Conservation (phyloP, 2,113 vertebrate species). For the Dicentrarchus labrax region DNA sequence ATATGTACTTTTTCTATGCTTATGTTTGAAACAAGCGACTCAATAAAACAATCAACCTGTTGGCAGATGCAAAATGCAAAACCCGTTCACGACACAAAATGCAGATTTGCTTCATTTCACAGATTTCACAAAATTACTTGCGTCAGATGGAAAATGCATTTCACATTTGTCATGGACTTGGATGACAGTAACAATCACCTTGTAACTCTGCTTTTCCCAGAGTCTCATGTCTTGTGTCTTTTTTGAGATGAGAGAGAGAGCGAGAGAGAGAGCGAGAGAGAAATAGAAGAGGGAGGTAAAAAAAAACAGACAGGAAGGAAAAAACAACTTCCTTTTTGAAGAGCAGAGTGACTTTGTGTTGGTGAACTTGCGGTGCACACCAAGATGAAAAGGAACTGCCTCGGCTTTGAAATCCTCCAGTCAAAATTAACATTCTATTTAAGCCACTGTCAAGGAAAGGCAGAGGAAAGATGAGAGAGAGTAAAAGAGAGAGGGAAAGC, state of each 20-base stretch:
- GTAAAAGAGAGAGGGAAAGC: conserved; percentile 56
- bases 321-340: conserved; percentile 71
- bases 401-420: conserved; percentile 80
- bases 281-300: conserved; percentile 14
- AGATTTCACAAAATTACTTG: conserved; percentile 27
- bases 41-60: conserved; percentile 29
- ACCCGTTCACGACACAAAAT: conserved; percentile 32
- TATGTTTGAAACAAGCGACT: conserved; percentile 5
- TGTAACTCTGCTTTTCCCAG: conserved; percentile 54
- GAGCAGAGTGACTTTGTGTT: conserved; percentile 76
- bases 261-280: conserved; percentile 17
- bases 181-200: conserved; percentile 59
- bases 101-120: conserved; percentile 34
- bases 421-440: conserved; percentile 85
- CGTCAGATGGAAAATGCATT: conserved; percentile 40
- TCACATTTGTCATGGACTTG: conserved; percentile 54
- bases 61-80: conserved; percentile 47
- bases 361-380: conserved; percentile 79
- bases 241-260: conserved; percentile 44
- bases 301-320: conserved; percentile 55
- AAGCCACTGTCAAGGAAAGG: conserved; percentile 77
- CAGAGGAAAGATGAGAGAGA: conserved; percentile 72
- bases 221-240: conserved; percentile 60
- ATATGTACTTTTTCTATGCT: not conserved
- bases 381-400: conserved; percentile 79